Evolutionary conservation across 2,113 vertebrate genomes (phyloP).

Genomic region (Meles meles): DNA sequence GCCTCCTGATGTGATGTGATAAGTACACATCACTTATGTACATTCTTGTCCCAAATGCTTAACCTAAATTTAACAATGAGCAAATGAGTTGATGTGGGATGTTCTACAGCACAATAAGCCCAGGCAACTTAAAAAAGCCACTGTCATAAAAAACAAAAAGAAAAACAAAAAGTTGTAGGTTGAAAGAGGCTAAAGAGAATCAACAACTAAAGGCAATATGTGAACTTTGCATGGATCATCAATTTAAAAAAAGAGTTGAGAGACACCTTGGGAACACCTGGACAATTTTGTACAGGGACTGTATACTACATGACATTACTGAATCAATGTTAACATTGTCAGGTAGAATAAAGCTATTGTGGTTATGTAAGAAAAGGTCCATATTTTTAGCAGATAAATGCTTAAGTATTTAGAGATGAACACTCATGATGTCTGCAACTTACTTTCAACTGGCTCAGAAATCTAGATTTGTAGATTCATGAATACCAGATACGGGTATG

Average conservation of each 20-base stretch:
- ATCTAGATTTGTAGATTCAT: not conserved
- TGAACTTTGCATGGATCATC: not conserved
- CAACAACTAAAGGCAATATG: not conserved
- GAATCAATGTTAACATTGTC: constrained; percentile 1
- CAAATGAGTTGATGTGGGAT: not conserved
- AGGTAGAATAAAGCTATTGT: not conserved
- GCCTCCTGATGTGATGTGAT: not conserved
- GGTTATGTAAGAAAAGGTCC: not conserved
- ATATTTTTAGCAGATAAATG: not conserved
- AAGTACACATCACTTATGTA: not conserved
- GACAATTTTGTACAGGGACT: not conserved
- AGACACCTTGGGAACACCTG: not conserved
- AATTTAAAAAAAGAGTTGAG: not conserved
- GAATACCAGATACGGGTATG: not conserved
- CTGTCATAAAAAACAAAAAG: not conserved
- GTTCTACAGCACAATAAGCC: not conserved
- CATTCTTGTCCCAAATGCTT: not conserved
- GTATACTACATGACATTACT: not conserved
- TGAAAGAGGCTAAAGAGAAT: not conserved
- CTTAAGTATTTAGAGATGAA: constrained; percentile 29
- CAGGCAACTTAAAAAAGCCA: not conserved
- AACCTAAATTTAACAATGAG: not conserved
- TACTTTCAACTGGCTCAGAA: constrained; percentile 23
- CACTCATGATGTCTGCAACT: not conserved
- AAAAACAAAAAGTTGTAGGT: not conserved